Evolutionary conservation across 30 jellyfish, hydroid and myxozoan genomes (phyloP), one percentile per base, ranked within the genome.

Genomic region (Sanderia malayensis): DNA sequence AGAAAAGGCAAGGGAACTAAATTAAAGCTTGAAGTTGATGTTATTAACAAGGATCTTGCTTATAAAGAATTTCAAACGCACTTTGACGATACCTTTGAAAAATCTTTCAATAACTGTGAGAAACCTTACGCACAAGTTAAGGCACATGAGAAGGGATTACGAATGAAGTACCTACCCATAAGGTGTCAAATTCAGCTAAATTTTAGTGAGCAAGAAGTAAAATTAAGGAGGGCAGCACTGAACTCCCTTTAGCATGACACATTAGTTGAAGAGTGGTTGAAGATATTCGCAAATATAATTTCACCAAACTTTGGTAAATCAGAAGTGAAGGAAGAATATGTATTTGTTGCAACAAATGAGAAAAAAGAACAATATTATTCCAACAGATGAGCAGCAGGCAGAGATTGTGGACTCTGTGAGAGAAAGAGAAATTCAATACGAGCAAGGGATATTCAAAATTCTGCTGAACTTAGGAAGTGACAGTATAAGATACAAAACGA

Each of bases 181-280:
- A 82, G 41, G 87, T 75, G 31, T 75, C 60, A 55, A 75, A 60
- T 55, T 75, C 87, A 13, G 87, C 87, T 32, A 75, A n/a, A 75
- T 61, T 70, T 75, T 2, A 52, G 80, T 52, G 52, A 69, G 53
- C 71, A 69, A 30, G 53, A 69, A 60, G 60, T 70, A 78, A 70
- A 74, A 18, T 72, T 77, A 32, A 11, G 80, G 15, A 74, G 89
- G 52, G 89, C 89, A 7, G 44, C 81, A 29, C 62, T 64, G 28
- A 61, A 0, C 24, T 67, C 67, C 44, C 37, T 77, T 61, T 62
- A 77, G 64, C 60, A 77, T 65, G 67, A 41, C 22, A 26, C 26
- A 24, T 62, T 77, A 83, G 76, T 55, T 13, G 74, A 77, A 29
- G 83, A 77, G 74, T 58, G 63, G 64, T 62, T 62, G 74, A 63